These are phyloP conservation scores for Micronycteris hirsuta DNA, from an alignment of 2,113 vertebrate genomes.

Conservation along the genomic window DNA sequence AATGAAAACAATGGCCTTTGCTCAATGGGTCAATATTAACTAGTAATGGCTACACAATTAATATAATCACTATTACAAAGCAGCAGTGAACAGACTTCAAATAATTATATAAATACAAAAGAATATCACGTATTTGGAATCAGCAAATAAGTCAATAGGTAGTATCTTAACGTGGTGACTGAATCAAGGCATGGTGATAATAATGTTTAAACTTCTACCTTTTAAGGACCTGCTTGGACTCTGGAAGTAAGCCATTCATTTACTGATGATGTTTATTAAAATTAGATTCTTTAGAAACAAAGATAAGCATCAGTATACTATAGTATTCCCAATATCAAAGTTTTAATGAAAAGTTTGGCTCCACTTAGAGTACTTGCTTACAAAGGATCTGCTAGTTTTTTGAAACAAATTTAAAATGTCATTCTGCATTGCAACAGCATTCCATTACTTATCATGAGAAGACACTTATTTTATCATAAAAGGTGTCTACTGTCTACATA, in stretches of 20 bases:
- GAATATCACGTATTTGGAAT: constrained; percentile 36
- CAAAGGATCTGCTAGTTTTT: not conserved
- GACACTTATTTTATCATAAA: not conserved
- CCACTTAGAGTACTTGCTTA: not conserved
- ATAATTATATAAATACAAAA: constrained; percentile 51
- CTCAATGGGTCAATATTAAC: constrained; percentile 50
- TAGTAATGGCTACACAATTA: constrained; percentile 67
- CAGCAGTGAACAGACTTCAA: constrained; percentile 56
- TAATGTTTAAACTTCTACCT: constrained; percentile 46
- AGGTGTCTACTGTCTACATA: not conserved
- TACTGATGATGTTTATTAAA: not conserved
- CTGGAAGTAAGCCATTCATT: not conserved
- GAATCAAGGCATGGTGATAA: constrained; percentile 29
- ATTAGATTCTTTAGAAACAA: constrained; percentile 23
- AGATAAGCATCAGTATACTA: not conserved
- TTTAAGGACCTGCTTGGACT: constrained; percentile 30
- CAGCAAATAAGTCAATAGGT: constrained; percentile 42
- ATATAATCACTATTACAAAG: constrained; percentile 62
- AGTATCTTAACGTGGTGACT: constrained; percentile 45
- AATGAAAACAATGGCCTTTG: constrained; percentile 65
- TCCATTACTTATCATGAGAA: not conserved
- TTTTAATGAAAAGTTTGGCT: not conserved
- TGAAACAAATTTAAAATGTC: not conserved
- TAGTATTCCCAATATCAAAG: not conserved
- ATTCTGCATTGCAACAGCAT: not conserved